A percentile compares a stretch with the other conserved stretches of the same genome.
phyloP scores from a whole-genome alignment of 1,140 invertebrate genomes.

The Ptiloglossa arizonensis region DNA sequence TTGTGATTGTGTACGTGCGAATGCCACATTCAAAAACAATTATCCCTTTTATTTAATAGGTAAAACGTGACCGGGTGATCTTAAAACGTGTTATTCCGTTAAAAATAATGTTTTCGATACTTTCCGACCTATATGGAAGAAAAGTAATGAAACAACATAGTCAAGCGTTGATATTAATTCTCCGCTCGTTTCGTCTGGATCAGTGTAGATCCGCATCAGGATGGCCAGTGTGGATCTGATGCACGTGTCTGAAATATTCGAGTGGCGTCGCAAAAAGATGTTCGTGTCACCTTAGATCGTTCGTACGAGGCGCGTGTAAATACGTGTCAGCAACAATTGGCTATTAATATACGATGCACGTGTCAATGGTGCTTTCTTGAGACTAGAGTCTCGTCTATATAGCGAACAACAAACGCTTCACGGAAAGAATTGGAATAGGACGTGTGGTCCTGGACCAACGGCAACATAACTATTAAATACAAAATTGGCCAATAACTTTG shows the following conservation, averaged over 20 bases:
- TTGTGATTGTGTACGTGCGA: too few species aligned
- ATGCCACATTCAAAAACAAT: too few species aligned
- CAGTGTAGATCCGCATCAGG: background rate
- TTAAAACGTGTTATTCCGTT: too few species aligned
- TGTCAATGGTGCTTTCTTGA: background rate
- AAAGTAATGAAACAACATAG: too few species aligned
- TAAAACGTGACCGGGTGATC: too few species aligned
- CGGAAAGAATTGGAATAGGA: too few species aligned
- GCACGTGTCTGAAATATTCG: background rate
- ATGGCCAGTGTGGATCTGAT: background rate
- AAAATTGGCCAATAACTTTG: too few species aligned
- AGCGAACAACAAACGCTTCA: background rate
- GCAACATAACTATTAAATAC: too few species aligned
- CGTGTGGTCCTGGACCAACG: slow-evolving; percentile 3
- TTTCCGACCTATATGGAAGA: too few species aligned
- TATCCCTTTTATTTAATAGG: too few species aligned
- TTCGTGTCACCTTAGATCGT: background rate
- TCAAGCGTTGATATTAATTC: slow-evolving; percentile 8
- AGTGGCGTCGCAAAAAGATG: background rate
- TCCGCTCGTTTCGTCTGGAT: background rate
- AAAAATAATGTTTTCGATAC: too few species aligned
- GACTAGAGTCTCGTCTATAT: background rate
- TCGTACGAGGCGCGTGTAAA: background rate
- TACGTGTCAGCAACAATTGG: background rate
- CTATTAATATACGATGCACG: slow-evolving; percentile 21